Conservation (phyloP, 2,113 vertebrate genomes). For the Nestor notabilis region DNA sequence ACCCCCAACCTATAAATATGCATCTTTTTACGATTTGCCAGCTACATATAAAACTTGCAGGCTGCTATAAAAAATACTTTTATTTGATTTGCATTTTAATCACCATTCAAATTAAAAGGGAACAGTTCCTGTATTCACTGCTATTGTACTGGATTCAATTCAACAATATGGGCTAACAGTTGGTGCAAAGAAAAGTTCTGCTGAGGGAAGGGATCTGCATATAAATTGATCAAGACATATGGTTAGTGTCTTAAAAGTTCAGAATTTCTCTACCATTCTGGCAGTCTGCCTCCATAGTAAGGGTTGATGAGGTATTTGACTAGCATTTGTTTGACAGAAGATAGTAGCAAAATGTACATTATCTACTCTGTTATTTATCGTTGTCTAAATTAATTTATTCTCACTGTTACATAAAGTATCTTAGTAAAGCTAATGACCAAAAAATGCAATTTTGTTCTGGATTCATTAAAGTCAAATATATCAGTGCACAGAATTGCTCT, state of each 20-base stretch:
- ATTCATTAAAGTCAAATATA: background rate
- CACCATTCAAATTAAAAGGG: background rate
- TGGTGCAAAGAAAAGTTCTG: background rate
- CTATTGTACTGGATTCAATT: background rate
- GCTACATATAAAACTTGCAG: background rate
- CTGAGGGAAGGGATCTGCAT: constrained; percentile 6
- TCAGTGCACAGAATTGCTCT: background rate
- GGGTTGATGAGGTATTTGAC: background rate
- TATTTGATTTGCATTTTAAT: background rate
- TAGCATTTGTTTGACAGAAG: background rate
- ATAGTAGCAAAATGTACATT: background rate
- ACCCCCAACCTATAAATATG: background rate
- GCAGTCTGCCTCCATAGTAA: background rate
- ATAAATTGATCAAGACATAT: constrained; percentile 8
- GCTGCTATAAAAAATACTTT: background rate
- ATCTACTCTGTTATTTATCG: background rate
- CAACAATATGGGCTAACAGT: background rate
- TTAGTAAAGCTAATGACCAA: background rate
- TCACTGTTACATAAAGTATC: background rate
- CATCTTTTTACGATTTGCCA: background rate
- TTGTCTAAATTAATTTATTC: background rate
- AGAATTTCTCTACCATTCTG: background rate
- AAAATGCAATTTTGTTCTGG: background rate
- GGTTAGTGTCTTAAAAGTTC: constrained; percentile 35
- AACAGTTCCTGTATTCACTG: background rate